Conservation (phyloP, 2,797 vertebrate genomes). For the Pseudochirops corinnae region DNA sequence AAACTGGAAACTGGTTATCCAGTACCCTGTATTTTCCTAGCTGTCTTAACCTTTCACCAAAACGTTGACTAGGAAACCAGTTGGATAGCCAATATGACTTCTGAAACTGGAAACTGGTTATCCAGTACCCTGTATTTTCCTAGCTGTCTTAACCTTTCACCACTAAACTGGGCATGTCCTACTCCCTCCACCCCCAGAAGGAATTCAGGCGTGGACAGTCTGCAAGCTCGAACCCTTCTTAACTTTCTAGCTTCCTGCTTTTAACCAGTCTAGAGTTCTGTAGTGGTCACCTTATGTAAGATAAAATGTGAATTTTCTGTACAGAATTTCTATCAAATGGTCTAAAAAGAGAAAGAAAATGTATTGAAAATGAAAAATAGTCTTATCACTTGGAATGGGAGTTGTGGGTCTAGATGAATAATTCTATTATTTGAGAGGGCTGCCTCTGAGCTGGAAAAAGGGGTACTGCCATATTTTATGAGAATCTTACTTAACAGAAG, state of each 20-base stretch:
- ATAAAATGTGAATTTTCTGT: conserved; percentile 70
- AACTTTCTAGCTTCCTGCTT: conserved; percentile 50
- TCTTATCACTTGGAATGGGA: conserved; percentile 35
- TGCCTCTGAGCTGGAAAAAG: conserved; percentile 22
- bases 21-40: conserved; percentile 10
- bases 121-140: neutral
- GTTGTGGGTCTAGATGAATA: conserved; percentile 57
- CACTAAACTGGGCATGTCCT: conserved; percentile 23
- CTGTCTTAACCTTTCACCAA: conserved; percentile 29
- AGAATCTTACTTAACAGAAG: neutral
- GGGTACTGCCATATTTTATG: neutral
- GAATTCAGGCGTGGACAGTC: conserved; percentile 37
- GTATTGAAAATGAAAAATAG: conserved; percentile 53
- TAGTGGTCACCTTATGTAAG: conserved; percentile 65
- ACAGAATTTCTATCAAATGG: conserved; percentile 77
- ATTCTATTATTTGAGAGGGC: neutral
- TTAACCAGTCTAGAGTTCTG: conserved; percentile 64
- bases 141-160: conserved; percentile 13
- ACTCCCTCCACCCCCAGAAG: neutral
- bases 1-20: conserved; percentile 5
- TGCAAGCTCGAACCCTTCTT: conserved; percentile 19
- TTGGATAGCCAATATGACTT: neutral
- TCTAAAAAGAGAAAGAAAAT: conserved; percentile 54
- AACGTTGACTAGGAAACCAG: neutral
- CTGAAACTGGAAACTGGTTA: neutral